phyloP scores from a whole-genome alignment of 2,113 vertebrate species.

The Pelodiscus sinensis region DNA sequence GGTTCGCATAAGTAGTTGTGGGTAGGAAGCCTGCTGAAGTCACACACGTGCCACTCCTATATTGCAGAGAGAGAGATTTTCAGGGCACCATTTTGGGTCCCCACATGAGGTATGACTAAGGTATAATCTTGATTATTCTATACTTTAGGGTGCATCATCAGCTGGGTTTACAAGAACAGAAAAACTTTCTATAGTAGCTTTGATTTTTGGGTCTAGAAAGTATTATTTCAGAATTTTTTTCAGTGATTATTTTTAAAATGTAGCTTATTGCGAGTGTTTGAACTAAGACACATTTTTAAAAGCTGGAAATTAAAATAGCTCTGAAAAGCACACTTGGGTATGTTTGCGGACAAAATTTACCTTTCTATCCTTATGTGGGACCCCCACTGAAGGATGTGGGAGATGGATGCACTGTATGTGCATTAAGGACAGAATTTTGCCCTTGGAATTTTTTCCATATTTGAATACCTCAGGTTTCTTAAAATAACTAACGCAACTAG shows the following conservation, averaged over 20 bases:
- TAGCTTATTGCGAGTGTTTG: background rate
- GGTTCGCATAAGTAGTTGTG: background rate
- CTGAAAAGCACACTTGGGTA: background rate
- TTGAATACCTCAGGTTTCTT: background rate
- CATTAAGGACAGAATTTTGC: background rate
- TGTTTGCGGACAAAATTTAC: background rate
- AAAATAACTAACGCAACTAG: background rate
- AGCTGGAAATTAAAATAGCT: background rate
- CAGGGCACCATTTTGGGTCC: background rate
- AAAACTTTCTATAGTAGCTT: background rate
- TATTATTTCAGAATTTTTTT: background rate
- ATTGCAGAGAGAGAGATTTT: background rate
- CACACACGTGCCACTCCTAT: background rate
- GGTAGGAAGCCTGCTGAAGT: background rate
- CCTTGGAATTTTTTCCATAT: background rate
- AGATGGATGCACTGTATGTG: too few relatives aligned
- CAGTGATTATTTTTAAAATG: background rate
- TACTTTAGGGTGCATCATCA: background rate
- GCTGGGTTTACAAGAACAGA: background rate
- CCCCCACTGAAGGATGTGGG: background rate
- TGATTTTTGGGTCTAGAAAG: background rate
- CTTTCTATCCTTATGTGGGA: background rate
- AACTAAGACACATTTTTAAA: background rate
- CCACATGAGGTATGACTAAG: background rate
- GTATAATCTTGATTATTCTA: background rate